Conservation (phyloP, 30 jellyfish, hydroid and myxozoan species). For the Morbakka virulenta region DNA sequence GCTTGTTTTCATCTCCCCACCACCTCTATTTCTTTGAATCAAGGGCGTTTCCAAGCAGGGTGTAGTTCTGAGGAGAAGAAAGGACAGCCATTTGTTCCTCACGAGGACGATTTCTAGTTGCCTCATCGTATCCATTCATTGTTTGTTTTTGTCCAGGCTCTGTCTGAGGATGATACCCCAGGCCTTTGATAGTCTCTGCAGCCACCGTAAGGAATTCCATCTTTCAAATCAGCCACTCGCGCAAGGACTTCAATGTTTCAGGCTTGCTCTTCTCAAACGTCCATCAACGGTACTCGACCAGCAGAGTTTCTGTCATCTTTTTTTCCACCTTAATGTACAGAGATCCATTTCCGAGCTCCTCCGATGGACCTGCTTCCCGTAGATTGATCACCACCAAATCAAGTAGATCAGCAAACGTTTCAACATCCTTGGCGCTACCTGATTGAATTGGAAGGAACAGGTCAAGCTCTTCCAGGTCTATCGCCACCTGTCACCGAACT, state of each 20-base stretch:
- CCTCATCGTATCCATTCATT: too few relatives aligned
- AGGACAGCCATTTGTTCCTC: too few relatives aligned
- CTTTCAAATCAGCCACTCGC: background rate
- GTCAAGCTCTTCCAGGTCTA: background rate
- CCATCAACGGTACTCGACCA: background rate
- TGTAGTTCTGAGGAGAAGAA: too few relatives aligned
- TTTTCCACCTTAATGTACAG: conserved; percentile 8
- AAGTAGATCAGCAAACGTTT: background rate
- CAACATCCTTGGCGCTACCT: background rate
- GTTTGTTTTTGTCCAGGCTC: too few relatives aligned
- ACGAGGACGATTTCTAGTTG: too few relatives aligned
- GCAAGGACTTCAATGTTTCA: background rate
- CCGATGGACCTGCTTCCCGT: background rate
- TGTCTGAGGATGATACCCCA: too few relatives aligned
- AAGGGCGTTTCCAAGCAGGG: background rate
- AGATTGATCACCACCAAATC: background rate
- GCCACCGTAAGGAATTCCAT: background rate
- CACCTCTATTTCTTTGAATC: background rate
- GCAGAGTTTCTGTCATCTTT: background rate
- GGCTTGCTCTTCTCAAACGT: background rate
- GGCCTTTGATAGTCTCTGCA: background rate
- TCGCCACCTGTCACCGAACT: background rate
- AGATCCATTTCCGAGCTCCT: conserved; percentile 67
- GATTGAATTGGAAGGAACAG: background rate
- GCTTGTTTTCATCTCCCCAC: background rate